These are phyloP conservation scores for Catamblyrhynchus diadema DNA, from an alignment of 2,797 vertebrate species.

Conservation along the genomic window DNA sequence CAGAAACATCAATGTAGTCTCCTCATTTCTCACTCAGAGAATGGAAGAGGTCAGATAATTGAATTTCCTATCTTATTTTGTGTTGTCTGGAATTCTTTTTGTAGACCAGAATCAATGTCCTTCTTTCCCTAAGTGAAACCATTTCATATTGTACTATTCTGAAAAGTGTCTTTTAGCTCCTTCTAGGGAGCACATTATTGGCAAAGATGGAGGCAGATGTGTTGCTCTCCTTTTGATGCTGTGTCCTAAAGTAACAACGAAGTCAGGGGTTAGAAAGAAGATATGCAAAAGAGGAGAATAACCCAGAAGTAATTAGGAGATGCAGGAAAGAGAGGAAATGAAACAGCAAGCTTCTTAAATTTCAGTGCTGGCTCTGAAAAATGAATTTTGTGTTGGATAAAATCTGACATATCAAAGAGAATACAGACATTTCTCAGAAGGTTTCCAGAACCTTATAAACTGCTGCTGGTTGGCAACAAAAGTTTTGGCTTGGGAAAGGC, in stretches of 20 bases:
- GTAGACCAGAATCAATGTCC: neutral
- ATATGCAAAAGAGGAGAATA: neutral
- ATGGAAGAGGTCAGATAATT: neutral
- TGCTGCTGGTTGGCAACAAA: neutral
- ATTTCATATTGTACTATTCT: neutral
- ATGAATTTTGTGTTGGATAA: neutral
- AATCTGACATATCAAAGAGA: neutral
- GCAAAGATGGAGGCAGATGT: neutral
- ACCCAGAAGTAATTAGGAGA: neutral
- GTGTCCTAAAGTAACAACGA: neutral
- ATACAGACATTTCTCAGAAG: neutral
- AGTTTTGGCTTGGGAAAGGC: neutral
- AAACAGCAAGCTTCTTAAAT: neutral
- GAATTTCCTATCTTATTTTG: neutral
- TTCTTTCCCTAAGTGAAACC: neutral
- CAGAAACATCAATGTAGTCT: neutral
- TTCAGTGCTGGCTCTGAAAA: neutral
- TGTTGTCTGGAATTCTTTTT: neutral
- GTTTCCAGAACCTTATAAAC: neutral
- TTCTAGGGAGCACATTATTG: neutral
- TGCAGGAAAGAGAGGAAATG: neutral
- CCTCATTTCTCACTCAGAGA: neutral
- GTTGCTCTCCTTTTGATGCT: neutral
- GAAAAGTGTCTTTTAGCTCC: neutral
- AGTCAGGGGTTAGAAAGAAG: neutral